A percentile compares a stretch with the other conserved stretches of the same genome.
Conservation (phyloP, 2,113 vertebrate genomes). For the Helogale parvula region DNA sequence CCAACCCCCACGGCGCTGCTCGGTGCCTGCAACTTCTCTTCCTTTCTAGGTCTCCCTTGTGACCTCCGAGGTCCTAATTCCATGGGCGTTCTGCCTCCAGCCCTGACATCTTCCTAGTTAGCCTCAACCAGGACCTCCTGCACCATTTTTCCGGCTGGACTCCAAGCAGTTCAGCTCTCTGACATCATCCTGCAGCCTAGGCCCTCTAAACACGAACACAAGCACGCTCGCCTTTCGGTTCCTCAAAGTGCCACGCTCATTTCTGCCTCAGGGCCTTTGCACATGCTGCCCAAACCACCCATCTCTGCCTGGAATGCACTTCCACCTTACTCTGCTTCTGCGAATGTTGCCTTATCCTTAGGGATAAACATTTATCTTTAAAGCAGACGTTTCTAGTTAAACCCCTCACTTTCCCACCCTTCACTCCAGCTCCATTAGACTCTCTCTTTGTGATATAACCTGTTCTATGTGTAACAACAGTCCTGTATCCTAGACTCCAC, state of each 20-base stretch:
- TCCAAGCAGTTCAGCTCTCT: background rate
- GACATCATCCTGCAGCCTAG: background rate
- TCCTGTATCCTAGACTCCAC: background rate
- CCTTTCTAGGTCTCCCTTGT: background rate
- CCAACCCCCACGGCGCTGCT: background rate
- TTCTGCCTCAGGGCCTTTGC: background rate
- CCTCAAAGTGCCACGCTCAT: background rate
- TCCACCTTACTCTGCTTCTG: background rate
- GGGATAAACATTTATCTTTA: background rate
- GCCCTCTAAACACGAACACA: background rate
- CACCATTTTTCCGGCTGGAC: background rate
- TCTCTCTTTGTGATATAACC: background rate
- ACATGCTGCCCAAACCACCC: background rate
- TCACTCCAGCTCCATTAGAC: background rate
- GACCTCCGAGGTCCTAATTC: background rate
- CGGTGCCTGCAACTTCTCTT: background rate
- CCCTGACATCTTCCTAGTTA: background rate
- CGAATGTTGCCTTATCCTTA: background rate
- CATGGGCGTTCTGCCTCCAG: background rate
- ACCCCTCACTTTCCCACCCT: background rate
- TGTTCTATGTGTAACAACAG: background rate
- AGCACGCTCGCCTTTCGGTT: background rate
- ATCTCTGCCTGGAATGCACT: background rate
- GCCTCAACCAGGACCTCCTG: background rate
- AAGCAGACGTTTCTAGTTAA: background rate